Evolutionary conservation across 2,888 invertebrate species (phyloP), one percentile per base, ranked within the genome.

Genomic region (Nemotelus nigrinus): DNA sequence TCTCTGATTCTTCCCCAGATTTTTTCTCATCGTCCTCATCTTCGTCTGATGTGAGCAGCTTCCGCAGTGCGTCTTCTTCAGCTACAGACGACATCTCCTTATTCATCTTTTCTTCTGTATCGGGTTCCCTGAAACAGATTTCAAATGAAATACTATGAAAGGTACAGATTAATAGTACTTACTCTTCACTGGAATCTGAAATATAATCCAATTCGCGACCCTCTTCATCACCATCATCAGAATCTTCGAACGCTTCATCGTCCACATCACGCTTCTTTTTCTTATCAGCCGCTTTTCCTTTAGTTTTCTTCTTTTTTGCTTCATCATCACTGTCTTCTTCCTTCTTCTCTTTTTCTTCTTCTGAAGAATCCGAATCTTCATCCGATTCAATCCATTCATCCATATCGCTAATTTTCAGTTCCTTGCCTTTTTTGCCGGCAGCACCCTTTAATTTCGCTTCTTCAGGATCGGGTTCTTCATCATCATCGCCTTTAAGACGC

Each of bases 151-250:
- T 58, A 3, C 25, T 25, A 25, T 25, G 25, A 25, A 25, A 25
- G 25, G 25, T 25, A 25, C 25, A 25, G 25, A 25, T 25, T 25
- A 25, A 25, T 25, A 71, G 67, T 39, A 81, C 83, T 78, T 84
- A 91, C 92, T 91, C 92, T 80, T 92, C 93, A 0, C 94, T 94
- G 0, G 94, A 94, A 84, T 95, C 95, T 0, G 96, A 95, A 84
- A 98, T 97, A 84, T 98, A 98, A 87, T 98, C 98, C 81, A 93
- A 90, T 88, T 99, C 98, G 75, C 95, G 88, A 0, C 98, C 98
- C 88, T 98, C 98, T 83, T 96, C 97, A 85, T 99, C 98, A 0
- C 97, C 98, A 85, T 98, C 98, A 86, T 98, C 98, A 81, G 97
- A 97, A 84, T 99, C 98, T 85, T 98, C 98, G 77, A 94, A 91